Conservation (phyloP, 1,140 invertebrate genomes). For the Eupristina koningsbergeri region DNA sequence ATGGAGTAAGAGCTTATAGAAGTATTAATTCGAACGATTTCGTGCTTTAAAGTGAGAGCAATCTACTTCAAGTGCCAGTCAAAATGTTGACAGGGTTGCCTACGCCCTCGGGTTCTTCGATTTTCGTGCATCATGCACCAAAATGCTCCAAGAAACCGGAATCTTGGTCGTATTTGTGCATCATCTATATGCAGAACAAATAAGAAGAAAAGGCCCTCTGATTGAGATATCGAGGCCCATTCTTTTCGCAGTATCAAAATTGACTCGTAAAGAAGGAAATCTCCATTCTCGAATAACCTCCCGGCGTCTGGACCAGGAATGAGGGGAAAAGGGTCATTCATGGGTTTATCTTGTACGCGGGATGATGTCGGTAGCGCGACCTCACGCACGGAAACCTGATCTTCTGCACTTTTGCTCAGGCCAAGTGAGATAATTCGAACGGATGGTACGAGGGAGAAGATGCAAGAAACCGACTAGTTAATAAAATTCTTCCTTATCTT, state of each 20-base stretch:
- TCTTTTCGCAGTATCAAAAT: slow-evolving; percentile 19
- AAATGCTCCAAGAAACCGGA: slow-evolving; percentile 32
- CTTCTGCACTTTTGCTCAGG: slow-evolving; percentile 21
- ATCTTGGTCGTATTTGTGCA: neutral
- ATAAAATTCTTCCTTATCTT: slow-evolving; percentile 20
- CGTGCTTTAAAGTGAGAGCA: slow-evolving; percentile 27
- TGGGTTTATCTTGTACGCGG: slow-evolving; percentile 31
- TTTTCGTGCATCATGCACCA: slow-evolving; percentile 26
- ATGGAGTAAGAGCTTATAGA: neutral
- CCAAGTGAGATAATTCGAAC: slow-evolving; percentile 4
- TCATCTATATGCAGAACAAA: slow-evolving; percentile 20
- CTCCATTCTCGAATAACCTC: slow-evolving; percentile 30
- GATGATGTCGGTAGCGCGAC: slow-evolving; percentile 9
- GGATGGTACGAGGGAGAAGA: no score
- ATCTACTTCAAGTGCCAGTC: neutral
- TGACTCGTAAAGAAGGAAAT: slow-evolving; percentile 43
- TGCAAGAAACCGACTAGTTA: neutral
- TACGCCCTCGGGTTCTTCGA: neutral
- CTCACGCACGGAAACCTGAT: slow-evolving; percentile 40
- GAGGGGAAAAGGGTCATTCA: slow-evolving; percentile 37
- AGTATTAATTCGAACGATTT: slow-evolving; percentile 1
- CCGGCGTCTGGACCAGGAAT: neutral
- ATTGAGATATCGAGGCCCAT: slow-evolving; percentile 43
- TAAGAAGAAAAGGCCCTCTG: neutral
- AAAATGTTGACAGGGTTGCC: slow-evolving; percentile 5